Evolutionary conservation across 2,113 vertebrate genomes (phyloP), one percentile per base, ranked within the genome.

Genomic region (Ivindomyrus marchei): DNA sequence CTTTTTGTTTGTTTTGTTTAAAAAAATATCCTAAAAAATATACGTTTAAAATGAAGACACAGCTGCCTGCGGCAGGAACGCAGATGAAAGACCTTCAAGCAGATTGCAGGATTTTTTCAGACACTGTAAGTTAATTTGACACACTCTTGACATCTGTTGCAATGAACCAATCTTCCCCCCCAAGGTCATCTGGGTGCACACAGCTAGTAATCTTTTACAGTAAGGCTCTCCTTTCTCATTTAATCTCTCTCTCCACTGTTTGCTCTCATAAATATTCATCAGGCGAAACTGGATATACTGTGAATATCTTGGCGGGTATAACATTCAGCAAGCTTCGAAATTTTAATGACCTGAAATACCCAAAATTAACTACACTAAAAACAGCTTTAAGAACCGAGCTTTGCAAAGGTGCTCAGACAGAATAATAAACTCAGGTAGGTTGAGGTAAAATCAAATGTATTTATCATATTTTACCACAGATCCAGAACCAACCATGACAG

Each of bases 191-290:
- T 27, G 21, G 52, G 52, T 85, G 77, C 77, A 19, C 6, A 58
- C 31, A 56, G 74, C 83, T 58, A 58, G 89, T 84, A 83, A 46
- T 89, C 50, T 89, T 85, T 89, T 62, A 42, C 36, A 21, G 85
- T 53, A 47, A 45, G 49, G 31, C n/a, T 83, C 36, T 52, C 31
- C 70, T 52, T 84, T 52, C 77, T 53, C 47, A 89, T 83, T 83
- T 84, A n/a, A n/a, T 47, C 62, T 89, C 88, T 24, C 66, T 74
- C 88, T 84, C 47, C 50, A 84, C 52, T 42, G 36, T 80, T 80
- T 80, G 74, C 50, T 83, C 47, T 56, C 50, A 89, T 85, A 62
- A 85, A 89, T 89, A 89, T 89, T 89, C 80, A 89, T 89, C 24
- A 3, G 45, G 39, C 21, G n/a, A 56, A 36, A 53, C 11, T 24